Evolutionary conservation across 2,797 vertebrate species (phyloP).

Genomic region (Amblyopsis hoosieri): DNA sequence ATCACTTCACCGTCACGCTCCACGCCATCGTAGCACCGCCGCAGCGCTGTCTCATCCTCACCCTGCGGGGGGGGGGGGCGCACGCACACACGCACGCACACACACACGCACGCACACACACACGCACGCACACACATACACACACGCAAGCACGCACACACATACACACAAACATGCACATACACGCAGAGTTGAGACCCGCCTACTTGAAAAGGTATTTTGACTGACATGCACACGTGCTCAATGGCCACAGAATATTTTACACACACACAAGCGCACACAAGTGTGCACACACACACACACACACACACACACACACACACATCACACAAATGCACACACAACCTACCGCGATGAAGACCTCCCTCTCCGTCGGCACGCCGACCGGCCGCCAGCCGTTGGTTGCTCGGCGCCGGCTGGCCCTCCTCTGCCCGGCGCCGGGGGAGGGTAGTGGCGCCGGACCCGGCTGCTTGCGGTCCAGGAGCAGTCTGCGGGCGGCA

Average conservation of each 20-base stretch:
- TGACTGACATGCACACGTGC: no score
- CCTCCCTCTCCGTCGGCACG: slow-evolving; percentile 88
- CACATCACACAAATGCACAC: slow-evolving; percentile 2
- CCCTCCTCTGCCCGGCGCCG: slow-evolving; percentile 85
- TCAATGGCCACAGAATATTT: no score
- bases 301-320: slow-evolving; percentile 6
- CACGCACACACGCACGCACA: slow-evolving; percentile 3
- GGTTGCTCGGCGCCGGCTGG: slow-evolving; percentile 85
- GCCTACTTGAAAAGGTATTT: no score
- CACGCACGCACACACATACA: no score
- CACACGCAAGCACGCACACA: no score
- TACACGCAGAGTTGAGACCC: no score
- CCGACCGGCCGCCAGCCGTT: slow-evolving; percentile 97
- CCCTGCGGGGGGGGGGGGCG: slow-evolving; percentile 74
- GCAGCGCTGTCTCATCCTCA: slow-evolving; percentile 89
- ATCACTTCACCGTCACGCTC: slow-evolving; percentile 94
- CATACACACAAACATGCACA: no score
- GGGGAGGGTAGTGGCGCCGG: slow-evolving; percentile 60
- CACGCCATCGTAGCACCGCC: slow-evolving; percentile 96
- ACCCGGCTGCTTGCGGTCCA: slow-evolving; percentile 77
- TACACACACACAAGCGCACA: no score
- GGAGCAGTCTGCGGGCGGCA: slow-evolving; percentile 73
- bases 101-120: no score
- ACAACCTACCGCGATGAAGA: slow-evolving; percentile 92
- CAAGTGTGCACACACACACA: background rate